Conservation (phyloP, 64 coral and sea anemone species). For the Pocillopora verrucosa region DNA sequence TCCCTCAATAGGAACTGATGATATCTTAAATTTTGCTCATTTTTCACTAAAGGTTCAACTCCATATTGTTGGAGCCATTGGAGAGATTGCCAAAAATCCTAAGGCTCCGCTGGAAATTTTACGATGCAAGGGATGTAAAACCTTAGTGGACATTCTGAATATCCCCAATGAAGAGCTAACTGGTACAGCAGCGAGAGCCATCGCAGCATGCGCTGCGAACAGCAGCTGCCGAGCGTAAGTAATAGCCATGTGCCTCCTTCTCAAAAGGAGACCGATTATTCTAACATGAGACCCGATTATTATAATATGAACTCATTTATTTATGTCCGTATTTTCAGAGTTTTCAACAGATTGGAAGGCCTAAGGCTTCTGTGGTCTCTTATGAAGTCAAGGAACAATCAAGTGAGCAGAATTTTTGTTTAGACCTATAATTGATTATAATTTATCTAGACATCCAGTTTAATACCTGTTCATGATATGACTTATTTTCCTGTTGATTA, state of each 20-base stretch:
- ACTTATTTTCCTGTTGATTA: slow-evolving; percentile 16
- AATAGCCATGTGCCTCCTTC: neutral
- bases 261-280: too few species aligned
- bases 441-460: neutral
- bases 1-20: neutral
- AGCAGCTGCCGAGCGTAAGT: slow-evolving; percentile 66
- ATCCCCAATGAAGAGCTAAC: slow-evolving; percentile 75
- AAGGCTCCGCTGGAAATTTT: slow-evolving; percentile 48
- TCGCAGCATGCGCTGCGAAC: slow-evolving; percentile 63
- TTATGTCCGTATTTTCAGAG: neutral
- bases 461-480: neutral
- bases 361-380: slow-evolving; percentile 1
- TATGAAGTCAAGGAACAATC: slow-evolving; percentile 33
- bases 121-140: slow-evolving; percentile 74
- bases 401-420: neutral
- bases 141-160: slow-evolving; percentile 47
- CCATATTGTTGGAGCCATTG: slow-evolving; percentile 72
- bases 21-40: neutral
- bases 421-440: neutral
- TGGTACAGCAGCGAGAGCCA: slow-evolving; percentile 56
- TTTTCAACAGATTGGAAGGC: slow-evolving; percentile 27
- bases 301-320: neutral
- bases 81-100: slow-evolving; percentile 72
- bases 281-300: too few species aligned
- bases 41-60: slow-evolving; percentile 57